Percentiles rank a stretch among this genome's conserved stretches.
These are phyloP conservation scores for Smittia aterrima DNA, from an alignment of 2,888 invertebrate genomes.

Conservation along the genomic window DNA sequence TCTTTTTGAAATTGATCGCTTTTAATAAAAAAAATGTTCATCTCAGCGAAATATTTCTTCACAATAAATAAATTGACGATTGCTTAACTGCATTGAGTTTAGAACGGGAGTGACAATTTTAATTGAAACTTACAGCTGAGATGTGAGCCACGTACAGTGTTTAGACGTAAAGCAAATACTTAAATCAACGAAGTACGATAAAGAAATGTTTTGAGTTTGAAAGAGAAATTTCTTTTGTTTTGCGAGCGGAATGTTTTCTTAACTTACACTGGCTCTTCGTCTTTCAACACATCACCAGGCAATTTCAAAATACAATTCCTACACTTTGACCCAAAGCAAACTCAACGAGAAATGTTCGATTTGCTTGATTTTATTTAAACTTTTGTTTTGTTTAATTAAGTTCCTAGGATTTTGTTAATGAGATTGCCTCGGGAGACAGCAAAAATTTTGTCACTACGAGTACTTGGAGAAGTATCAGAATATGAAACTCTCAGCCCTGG, in stretches of 20 bases:
- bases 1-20: not conserved
- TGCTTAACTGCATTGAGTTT: slow-evolving; percentile 16
- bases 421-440: not conserved
- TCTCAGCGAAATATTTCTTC: slow-evolving; percentile 6
- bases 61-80: slow-evolving; percentile 7
- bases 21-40: not conserved
- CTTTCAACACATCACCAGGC: not conserved
- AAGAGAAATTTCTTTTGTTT: slow-evolving; percentile 27
- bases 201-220: not conserved
- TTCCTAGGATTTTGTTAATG: not conserved
- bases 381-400: not conserved
- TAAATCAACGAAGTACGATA: slow-evolving; percentile 20
- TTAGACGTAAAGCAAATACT: slow-evolving; percentile 21
- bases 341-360: not conserved
- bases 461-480: not conserved
- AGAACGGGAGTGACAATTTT: slow-evolving; percentile 1
- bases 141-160: not conserved
- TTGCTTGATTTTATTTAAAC: not conserved
- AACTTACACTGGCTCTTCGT: not conserved
- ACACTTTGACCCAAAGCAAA: slow-evolving; percentile 7
- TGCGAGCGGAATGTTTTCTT: not conserved
- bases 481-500: not conserved
- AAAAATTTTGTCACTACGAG: not conserved
- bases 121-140: not conserved
- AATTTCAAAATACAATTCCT: not conserved